Evolutionary conservation across 2,113 vertebrate genomes (phyloP).

Genomic region (Cercopithecus mona): DNA sequence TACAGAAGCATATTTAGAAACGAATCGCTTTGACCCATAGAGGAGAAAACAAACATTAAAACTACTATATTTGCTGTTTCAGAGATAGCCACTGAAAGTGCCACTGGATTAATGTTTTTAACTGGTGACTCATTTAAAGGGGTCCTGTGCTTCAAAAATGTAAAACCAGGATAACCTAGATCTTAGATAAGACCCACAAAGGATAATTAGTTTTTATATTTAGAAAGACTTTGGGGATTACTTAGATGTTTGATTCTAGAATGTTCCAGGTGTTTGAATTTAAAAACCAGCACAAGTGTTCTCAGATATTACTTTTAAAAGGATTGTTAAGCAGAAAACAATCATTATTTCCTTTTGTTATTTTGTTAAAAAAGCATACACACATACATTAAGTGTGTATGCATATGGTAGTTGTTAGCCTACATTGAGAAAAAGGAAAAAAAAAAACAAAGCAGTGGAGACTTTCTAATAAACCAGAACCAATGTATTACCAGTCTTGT

Average conservation of each 20-base stretch:
- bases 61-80: neutral
- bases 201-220: constrained; percentile 62
- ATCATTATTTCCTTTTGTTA: neutral
- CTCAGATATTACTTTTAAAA: neutral
- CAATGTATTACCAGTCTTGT: neutral
- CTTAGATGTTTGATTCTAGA: neutral
- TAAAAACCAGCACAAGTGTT: constrained; percentile 2
- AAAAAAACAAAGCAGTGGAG: neutral
- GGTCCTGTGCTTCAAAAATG: constrained; percentile 6
- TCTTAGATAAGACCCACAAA: constrained; percentile 43
- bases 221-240: constrained; percentile 18
- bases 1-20: neutral
- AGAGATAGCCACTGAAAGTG: neutral
- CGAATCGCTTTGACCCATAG: neutral
- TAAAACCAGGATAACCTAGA: constrained; percentile 58
- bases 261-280: constrained; percentile 25
- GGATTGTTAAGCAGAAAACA: neutral
- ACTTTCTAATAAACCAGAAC: neutral
- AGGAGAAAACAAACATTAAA: neutral
- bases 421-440: neutral
- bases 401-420: neutral
- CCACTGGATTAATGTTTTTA: neutral
- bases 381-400: neutral
- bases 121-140: constrained; percentile 41
- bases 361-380: neutral